Conservation (phyloP, 2,113 vertebrate genomes). For the Pachypanchax playfairii region DNA sequence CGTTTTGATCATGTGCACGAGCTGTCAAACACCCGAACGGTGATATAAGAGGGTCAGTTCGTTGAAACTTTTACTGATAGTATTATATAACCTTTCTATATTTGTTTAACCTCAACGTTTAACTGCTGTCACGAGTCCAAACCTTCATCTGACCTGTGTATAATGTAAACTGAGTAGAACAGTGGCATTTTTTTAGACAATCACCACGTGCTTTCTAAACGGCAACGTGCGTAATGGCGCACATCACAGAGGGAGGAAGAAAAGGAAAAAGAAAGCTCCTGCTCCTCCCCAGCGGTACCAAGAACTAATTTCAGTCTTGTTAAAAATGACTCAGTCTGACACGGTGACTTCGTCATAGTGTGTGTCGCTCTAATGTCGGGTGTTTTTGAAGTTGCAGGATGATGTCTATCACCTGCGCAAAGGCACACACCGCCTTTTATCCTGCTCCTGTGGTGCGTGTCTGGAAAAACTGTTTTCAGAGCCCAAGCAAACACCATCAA, state of each 20-base stretch:
- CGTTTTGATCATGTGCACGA: no score
- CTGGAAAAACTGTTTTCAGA: slow-evolving; percentile 79
- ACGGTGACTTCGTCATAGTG: slow-evolving; percentile 61
- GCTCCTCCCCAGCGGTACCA: not conserved
- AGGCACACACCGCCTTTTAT: slow-evolving; percentile 68
- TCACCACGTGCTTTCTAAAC: slow-evolving; percentile 35
- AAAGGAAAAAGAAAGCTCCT: slow-evolving; percentile 49
- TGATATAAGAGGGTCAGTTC: no score
- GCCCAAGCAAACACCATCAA: slow-evolving; percentile 79
- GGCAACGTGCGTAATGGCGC: slow-evolving; percentile 72
- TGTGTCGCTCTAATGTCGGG: slow-evolving; percentile 62
- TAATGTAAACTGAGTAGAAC: slow-evolving; percentile 34
- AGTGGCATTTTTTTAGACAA: slow-evolving; percentile 44
- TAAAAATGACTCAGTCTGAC: slow-evolving; percentile 71
- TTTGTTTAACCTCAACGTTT: slow-evolving; percentile 3
- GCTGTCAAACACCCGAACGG: no score
- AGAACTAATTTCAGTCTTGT: slow-evolving; percentile 55
- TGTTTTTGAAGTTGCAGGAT: slow-evolving; percentile 60
- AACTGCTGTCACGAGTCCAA: not conserved
- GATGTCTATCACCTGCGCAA: slow-evolving; percentile 74
- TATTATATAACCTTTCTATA: slow-evolving; percentile 2
- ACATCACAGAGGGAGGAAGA: slow-evolving; percentile 25
- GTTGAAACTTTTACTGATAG: not conserved
- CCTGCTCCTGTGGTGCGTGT: slow-evolving; percentile 70
- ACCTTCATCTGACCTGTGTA: no score